These are phyloP conservation scores for Nannobrachium achirus DNA, from an alignment of 2,113 vertebrate genomes.

Conservation along the genomic window DNA sequence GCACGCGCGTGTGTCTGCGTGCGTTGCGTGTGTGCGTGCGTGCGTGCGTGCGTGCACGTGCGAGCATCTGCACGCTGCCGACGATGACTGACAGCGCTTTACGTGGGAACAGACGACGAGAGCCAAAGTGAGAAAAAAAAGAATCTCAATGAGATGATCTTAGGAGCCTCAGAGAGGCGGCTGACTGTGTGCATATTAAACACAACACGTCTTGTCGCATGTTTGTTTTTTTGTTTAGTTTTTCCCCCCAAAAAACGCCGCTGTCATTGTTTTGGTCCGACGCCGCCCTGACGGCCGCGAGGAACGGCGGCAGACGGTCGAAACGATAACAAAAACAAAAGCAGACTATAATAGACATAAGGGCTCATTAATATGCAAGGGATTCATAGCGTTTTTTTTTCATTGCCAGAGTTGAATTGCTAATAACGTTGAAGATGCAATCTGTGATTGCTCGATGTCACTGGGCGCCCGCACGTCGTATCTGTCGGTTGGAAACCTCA, in stretches of 20 bases:
- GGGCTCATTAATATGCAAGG: slow-evolving; percentile 1
- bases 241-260: neutral
- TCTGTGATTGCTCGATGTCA: too few species aligned
- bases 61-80: neutral
- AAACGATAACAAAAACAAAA: slow-evolving; percentile 21
- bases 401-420: slow-evolving; percentile 7
- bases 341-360: neutral
- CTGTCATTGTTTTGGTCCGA: neutral
- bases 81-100: slow-evolving; percentile 54
- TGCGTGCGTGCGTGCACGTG: slow-evolving; percentile 6
- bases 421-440: slow-evolving; percentile 1
- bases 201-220: neutral
- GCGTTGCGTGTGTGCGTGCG: slow-evolving; percentile 7
- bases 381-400: neutral
- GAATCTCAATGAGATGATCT: slow-evolving; percentile 55
- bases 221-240: neutral
- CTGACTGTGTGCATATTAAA: slow-evolving; percentile 34
- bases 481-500: too few species aligned
- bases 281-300: neutral
- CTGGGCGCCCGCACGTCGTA: too few species aligned
- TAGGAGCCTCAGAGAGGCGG: slow-evolving; percentile 30
- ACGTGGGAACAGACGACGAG: slow-evolving; percentile 47
- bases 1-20: too few species aligned
- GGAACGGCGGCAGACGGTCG: neutral
- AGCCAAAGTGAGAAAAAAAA: slow-evolving; percentile 52